These are phyloP conservation scores for Nibea albiflora DNA, from an alignment of 2,113 vertebrate genomes.

Conservation along the genomic window DNA sequence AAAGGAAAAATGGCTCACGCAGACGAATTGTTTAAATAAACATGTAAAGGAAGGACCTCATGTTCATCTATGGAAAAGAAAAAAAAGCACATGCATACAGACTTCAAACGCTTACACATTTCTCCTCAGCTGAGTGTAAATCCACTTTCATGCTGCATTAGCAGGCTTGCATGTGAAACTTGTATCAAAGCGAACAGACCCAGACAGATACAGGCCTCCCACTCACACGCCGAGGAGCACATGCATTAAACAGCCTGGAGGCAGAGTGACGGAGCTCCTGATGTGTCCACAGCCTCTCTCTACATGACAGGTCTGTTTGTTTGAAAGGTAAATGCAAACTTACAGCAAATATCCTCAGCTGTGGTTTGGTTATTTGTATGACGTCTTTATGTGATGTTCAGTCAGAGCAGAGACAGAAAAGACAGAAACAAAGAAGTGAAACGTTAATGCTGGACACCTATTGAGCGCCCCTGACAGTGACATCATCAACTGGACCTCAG, in stretches of 20 bases:
- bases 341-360: not conserved
- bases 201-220: slow-evolving; percentile 41
- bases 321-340: not conserved
- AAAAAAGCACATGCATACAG: not conserved
- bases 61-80: slow-evolving; percentile 2
- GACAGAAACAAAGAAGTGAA: not conserved
- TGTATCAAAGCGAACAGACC: slow-evolving; percentile 60
- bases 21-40: not conserved
- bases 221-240: slow-evolving; percentile 37
- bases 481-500: no score
- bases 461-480: no score
- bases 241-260: slow-evolving; percentile 1
- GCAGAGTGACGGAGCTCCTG: not conserved
- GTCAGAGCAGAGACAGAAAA: not conserved
- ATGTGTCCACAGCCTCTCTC: slow-evolving; percentile 3
- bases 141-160: slow-evolving; percentile 69
- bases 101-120: slow-evolving; percentile 25
- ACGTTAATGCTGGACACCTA: no score
- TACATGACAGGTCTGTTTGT: slow-evolving; percentile 21
- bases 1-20: not conserved
- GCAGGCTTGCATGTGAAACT: slow-evolving; percentile 37
- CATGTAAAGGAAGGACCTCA: not conserved
- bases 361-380: not conserved
- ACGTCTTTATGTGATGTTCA: not conserved
- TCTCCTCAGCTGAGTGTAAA: slow-evolving; percentile 47